Evolutionary conservation across 23 tunicate species (phyloP), one percentile per base, ranked within the genome.

Genomic region (Corella eumyota): DNA sequence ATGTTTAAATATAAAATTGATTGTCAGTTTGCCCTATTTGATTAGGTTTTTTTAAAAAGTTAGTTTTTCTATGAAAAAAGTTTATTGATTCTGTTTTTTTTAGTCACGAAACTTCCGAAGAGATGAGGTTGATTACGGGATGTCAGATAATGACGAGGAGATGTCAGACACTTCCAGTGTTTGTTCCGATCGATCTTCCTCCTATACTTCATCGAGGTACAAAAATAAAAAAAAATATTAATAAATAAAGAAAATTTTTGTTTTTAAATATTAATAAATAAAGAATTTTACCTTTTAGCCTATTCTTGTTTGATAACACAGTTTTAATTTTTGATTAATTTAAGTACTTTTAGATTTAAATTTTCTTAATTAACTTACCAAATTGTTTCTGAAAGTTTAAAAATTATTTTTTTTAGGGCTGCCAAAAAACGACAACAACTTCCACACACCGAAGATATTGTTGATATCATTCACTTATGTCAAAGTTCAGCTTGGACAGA

Each of bases 81-180:
- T 27, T n/a, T n/a, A n/a, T n/a, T n/a, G n/a, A n/a, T n/a, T n/a
- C n/a, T n/a, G n/a, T n/a, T n/a, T n/a, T n/a, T n/a, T n/a, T n/a
- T n/a, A 51, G 57, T 7, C 57, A 51, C 57, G 57, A 25, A 51
- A 51, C 27, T 6, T 6, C 15, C 27, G 57, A n/a, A 25, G 57
- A 6, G 23, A 51, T 24, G 25, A 32, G 6, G 68, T 38, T 24
- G 52, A 52, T 3, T 62, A 62, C 48, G 68, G 50, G 2, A 6
- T 62, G 52, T 62, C 68, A 21, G 68, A 62, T 25, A 65, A 69
- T 30, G 95, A 78, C 44, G 96, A 88, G 45, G 96, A 88, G 40
- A 60, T 88, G 56, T 88, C 96, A 11, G 96, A 88, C 69, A 79
- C 96, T 5, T 88, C 96, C 20, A 78, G 88, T 52, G 88, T 88